These are phyloP conservation scores for Meandrina meandrites DNA, from an alignment of 92 coral and sea anemone species.

Conservation along the genomic window DNA sequence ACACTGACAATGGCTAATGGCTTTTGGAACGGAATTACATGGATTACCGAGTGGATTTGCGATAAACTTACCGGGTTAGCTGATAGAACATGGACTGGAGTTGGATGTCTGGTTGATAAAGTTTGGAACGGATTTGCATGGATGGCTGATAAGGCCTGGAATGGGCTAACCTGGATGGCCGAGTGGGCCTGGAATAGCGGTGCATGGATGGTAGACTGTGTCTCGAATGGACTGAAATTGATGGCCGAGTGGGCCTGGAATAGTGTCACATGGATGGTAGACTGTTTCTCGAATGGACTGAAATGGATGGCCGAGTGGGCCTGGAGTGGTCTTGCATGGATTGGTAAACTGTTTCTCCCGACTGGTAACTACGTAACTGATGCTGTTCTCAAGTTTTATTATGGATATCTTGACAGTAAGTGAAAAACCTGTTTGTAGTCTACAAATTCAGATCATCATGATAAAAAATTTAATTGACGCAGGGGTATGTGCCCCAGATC, in stretches of 20 bases:
- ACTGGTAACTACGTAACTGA: background rate
- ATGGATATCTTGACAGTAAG: background rate
- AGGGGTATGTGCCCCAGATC: too few species aligned
- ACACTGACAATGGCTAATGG: background rate
- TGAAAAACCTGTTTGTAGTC: background rate
- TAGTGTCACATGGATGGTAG: background rate
- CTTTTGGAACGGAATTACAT: background rate
- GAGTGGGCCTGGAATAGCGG: background rate
- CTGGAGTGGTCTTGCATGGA: background rate
- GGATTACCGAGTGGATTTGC: background rate
- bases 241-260: background rate
- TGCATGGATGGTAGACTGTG: background rate
- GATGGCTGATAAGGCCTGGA: background rate
- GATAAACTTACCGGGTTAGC: background rate
- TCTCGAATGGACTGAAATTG: background rate
- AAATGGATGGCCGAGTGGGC: background rate
- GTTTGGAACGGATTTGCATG: background rate
- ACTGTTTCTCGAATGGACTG: background rate
- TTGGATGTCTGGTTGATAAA: background rate
- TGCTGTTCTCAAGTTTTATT: background rate
- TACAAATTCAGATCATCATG: too few species aligned
- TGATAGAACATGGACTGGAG: background rate
- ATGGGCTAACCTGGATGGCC: background rate
- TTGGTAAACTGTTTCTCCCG: background rate
- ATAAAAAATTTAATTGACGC: too few species aligned